These are phyloP conservation scores for Sesia apiformis DNA, from an alignment of 2,888 invertebrate genomes.

Conservation along the genomic window DNA sequence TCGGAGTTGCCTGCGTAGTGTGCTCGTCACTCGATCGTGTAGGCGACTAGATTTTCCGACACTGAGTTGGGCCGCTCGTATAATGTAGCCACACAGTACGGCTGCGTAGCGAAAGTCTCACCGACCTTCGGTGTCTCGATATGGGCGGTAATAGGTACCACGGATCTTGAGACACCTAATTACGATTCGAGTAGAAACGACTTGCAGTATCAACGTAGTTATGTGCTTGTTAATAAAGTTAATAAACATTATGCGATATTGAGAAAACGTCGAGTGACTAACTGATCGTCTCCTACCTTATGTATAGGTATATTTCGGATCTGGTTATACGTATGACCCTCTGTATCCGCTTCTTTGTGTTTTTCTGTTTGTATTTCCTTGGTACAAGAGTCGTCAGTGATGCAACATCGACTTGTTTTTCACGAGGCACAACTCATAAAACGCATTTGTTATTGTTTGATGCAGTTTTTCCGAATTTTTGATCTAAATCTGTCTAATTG, in stretches of 20 bases:
- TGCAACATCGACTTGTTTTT: too few relatives aligned
- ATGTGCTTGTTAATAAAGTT: slow-evolving; percentile 13
- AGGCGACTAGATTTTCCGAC: slow-evolving; percentile 64
- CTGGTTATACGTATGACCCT: too few relatives aligned
- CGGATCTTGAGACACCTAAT: slow-evolving; percentile 49
- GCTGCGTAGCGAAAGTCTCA: slow-evolving; percentile 63
- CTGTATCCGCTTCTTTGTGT: neutral
- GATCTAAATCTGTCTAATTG: neutral
- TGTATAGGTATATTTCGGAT: too few relatives aligned
- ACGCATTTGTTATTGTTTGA: too few relatives aligned
- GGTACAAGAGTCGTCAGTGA: too few relatives aligned
- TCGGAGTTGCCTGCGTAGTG: slow-evolving; percentile 25
- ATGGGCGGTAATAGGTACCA: slow-evolving; percentile 54
- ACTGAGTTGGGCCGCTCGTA: slow-evolving; percentile 45
- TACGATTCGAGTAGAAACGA: slow-evolving; percentile 31
- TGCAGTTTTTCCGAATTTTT: too few relatives aligned
- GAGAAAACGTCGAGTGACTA: neutral
- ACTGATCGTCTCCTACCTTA: neutral
- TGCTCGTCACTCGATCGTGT: slow-evolving; percentile 24
- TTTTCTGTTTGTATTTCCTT: neutral
- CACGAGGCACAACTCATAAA: too few relatives aligned
- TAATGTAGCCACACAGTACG: slow-evolving; percentile 24
- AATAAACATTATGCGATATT: slow-evolving; percentile 17
- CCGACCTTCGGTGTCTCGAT: slow-evolving; percentile 66
- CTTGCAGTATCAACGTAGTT: slow-evolving; percentile 14